Evolutionary conservation across 2,113 vertebrate species (phyloP), one percentile per base, ranked within the genome.

Genomic region (Setophaga petechia): DNA sequence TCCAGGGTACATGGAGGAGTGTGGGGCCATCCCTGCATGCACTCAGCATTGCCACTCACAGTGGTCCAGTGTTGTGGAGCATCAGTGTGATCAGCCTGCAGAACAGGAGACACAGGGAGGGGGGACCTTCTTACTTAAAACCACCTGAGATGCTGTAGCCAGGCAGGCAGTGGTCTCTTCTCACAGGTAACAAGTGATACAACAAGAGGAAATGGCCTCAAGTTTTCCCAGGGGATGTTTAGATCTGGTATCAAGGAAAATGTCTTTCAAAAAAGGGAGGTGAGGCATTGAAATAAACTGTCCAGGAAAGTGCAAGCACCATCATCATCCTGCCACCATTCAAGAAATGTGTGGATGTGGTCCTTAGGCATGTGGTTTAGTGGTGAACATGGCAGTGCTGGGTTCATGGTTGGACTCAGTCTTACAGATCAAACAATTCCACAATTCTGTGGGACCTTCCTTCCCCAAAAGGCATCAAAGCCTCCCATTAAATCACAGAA

Each of bases 81-180:
- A 73, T 4, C 54, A 41, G 28, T 1, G 6, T 6, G 18, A 65
- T 22, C 55, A 58, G 41, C 25, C 55, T 39, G 51, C 37, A 44
- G 68, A 59, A 31, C 54, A 81, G 33, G 37, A 44, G 28, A 22
- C 27, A 39, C 59, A 44, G 66, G 47, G 41, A 57, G 65, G 47
- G 25, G 39, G 35, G 2, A 57, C 5, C 31, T 58, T 27, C 35
- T 37, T 44, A 15, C 18, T 37, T 8, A 33, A 18, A 66, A 1
- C 8, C 25, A 12, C 51, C 33, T 28, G 77, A 23, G 15, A 59
- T 23, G 12, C 0, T 51, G 51, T 13, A 44, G 27, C 27, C 68
- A 81, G 68, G 51, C 61, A 57, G 44, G 58, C 1, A 3, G 35
- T 0, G 0, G 31, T 27, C 35, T 44, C 59, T 51, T 65, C 67